Conservation (phyloP, 2,113 vertebrate species). For the Eretmodus cyanostictus region DNA sequence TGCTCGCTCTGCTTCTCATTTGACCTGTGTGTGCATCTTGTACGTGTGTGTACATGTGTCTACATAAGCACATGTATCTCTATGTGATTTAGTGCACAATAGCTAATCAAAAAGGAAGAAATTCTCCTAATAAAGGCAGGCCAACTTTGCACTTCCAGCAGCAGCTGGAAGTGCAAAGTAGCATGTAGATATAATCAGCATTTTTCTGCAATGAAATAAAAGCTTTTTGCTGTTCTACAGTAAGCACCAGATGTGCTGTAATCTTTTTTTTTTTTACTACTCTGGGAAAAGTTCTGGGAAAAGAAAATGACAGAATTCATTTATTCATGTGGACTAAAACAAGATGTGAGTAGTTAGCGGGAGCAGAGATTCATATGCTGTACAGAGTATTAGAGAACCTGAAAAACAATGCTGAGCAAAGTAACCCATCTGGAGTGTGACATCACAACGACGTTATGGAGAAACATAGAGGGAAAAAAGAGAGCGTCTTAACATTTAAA, state of each 20-base stretch:
- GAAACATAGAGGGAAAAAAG: background rate
- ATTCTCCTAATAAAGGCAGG: conserved; percentile 48
- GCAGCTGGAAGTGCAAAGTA: background rate
- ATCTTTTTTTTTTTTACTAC: background rate
- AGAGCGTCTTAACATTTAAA: background rate
- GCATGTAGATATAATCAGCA: background rate
- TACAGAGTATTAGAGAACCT: background rate
- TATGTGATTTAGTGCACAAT: background rate
- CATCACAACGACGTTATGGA: background rate
- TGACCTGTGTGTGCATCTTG: background rate
- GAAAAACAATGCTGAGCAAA: background rate
- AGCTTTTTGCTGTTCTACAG: background rate
- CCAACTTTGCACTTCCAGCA: no score
- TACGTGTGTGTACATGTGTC: background rate
- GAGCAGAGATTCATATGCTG: background rate
- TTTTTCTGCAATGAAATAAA: background rate
- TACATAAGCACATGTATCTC: background rate
- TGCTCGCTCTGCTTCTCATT: background rate
- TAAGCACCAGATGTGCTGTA: background rate
- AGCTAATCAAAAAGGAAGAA: background rate
- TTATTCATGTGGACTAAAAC: background rate
- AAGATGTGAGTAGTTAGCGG: background rate
- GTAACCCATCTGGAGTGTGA: background rate
- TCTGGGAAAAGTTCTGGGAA: background rate
- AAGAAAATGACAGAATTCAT: background rate